Evolutionary conservation across 2,797 vertebrate genomes (phyloP).

Genomic region (Leucoraja ocellata): DNA sequence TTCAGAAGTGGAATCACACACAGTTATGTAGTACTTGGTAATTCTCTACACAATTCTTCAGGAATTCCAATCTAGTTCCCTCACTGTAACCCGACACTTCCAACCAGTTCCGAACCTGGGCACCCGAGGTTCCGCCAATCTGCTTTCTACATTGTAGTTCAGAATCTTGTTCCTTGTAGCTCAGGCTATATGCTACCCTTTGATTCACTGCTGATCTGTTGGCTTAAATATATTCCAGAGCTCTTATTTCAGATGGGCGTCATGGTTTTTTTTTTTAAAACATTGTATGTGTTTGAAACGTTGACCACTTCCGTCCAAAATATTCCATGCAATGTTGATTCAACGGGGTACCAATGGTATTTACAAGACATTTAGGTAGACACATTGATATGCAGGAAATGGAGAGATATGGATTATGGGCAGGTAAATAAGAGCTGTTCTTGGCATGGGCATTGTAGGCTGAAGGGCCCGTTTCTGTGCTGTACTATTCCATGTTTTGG

Average conservation of each 20-base stretch:
- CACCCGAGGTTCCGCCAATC: not conserved
- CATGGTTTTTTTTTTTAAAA: not conserved
- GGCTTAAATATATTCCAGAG: not conserved
- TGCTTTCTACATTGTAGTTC: not conserved
- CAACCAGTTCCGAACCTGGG: not conserved
- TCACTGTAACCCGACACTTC: not conserved
- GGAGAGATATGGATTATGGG: too few relatives aligned
- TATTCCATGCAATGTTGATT: not conserved
- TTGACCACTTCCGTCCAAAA: not conserved
- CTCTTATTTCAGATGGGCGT: not conserved
- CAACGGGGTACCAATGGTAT: not conserved
- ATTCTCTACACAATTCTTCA: not conserved
- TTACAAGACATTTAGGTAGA: too few relatives aligned
- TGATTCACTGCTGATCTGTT: not conserved
- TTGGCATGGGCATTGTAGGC: too few relatives aligned
- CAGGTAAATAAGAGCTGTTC: too few relatives aligned
- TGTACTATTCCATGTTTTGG: too few relatives aligned
- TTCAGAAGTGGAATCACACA: not conserved
- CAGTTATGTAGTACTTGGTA: too few relatives aligned
- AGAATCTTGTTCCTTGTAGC: not conserved
- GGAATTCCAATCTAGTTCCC: not conserved
- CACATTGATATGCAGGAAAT: too few relatives aligned
- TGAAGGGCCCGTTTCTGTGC: too few relatives aligned
- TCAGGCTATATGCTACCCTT: not conserved
- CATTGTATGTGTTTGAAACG: not conserved